Conservation (phyloP, 2,797 vertebrate genomes). For the Danio kyathit region DNA sequence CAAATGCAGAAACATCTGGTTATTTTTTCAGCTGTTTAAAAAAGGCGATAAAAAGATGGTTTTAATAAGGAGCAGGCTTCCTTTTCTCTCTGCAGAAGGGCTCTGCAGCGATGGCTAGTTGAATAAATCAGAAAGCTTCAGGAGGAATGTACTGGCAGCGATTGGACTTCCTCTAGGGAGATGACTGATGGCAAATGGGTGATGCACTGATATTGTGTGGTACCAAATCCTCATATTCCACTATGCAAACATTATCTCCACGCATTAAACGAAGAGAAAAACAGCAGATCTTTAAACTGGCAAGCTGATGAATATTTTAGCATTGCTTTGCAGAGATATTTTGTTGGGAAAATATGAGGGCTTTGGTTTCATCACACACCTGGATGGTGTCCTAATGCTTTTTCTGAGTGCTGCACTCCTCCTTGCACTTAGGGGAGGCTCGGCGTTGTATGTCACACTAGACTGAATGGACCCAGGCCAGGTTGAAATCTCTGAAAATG, state of each 20-base stretch:
- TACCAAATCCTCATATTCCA: constrained; percentile 21
- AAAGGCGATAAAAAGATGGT: constrained; percentile 68
- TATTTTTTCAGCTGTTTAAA: constrained; percentile 59
- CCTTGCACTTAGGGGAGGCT: constrained; percentile 25
- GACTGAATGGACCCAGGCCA: neutral
- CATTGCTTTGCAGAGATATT: constrained; percentile 16
- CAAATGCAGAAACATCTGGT: constrained; percentile 73
- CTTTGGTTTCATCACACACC: constrained; percentile 39
- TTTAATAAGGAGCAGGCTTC: constrained; percentile 79
- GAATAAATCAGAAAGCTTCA: constrained; percentile 72
- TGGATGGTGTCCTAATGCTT: constrained; percentile 33
- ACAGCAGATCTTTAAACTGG: constrained; percentile 5
- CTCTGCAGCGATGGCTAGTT: constrained; percentile 66
- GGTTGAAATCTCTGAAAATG: constrained; percentile 33
- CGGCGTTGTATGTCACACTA: constrained; percentile 22
- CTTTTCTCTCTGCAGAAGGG: constrained; percentile 69
- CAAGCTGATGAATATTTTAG: constrained; percentile 17
- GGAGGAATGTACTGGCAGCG: constrained; percentile 71
- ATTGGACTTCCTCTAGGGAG: constrained; percentile 69
- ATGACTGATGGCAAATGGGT: constrained; percentile 56
- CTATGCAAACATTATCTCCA: constrained; percentile 12
- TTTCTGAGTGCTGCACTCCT: constrained; percentile 29
- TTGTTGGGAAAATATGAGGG: neutral
- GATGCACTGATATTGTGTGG: constrained; percentile 33
- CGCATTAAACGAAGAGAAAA: constrained; percentile 13